Evolutionary conservation across 2,113 vertebrate genomes (phyloP).

Genomic region (Ceyx cyanopectus): DNA sequence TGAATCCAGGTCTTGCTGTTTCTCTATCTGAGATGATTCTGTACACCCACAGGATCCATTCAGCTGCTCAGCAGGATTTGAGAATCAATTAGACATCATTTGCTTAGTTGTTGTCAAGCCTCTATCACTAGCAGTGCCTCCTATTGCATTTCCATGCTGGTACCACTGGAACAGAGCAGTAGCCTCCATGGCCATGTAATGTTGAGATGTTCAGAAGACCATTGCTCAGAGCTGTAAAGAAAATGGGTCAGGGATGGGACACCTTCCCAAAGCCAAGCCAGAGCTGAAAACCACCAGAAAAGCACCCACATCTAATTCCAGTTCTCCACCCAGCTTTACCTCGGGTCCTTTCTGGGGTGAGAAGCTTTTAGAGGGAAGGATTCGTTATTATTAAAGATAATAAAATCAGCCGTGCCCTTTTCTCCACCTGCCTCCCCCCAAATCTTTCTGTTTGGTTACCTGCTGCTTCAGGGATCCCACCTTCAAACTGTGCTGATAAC

Average conservation of each 20-base stretch:
- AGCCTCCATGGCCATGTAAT: accelerated
- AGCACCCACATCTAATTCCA: not conserved
- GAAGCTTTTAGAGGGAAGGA: not conserved
- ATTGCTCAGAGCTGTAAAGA: not conserved
- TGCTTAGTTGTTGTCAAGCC: not conserved
- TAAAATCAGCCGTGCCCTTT: constrained; percentile 25
- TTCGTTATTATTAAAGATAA: not conserved
- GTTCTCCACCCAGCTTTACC: not conserved
- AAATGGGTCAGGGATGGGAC: not conserved
- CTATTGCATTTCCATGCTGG: not conserved
- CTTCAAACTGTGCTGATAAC: constrained; percentile 7
- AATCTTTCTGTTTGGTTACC: constrained; percentile 17
- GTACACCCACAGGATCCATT: not conserved
- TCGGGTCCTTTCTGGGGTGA: accelerated
- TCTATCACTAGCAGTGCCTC: not conserved
- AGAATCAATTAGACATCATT: not conserved
- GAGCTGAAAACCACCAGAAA: not conserved
- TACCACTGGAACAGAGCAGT: not conserved
- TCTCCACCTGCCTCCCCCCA: not conserved
- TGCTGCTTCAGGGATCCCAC: not conserved
- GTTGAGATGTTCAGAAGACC: not conserved
- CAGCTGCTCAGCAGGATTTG: not conserved
- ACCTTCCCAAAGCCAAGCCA: not conserved
- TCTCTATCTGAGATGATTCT: not conserved
- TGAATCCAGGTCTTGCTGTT: not conserved